phyloP scores from a whole-genome alignment of 2,113 vertebrate genomes.

The Proterorhinus semilunaris region DNA sequence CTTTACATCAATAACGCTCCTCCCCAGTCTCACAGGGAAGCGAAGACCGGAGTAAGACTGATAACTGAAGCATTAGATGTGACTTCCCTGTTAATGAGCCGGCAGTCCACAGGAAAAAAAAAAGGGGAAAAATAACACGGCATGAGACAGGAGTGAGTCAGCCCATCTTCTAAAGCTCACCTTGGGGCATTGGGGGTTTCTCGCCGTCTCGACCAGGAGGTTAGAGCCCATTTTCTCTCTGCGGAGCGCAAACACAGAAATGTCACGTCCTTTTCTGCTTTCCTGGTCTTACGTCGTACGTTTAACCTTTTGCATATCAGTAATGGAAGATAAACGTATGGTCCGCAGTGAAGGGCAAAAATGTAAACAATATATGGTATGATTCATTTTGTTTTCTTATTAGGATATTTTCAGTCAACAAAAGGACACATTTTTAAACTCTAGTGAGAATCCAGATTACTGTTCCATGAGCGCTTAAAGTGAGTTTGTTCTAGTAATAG shows the following conservation, averaged over 20 bases:
- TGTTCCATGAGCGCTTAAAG: no score
- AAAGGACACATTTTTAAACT: no score
- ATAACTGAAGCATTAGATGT: slow-evolving; percentile 24
- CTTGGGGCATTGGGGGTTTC: slow-evolving; percentile 89
- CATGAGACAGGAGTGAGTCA: slow-evolving; percentile 8
- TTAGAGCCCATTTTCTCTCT: slow-evolving; percentile 94
- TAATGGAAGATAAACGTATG: neutral
- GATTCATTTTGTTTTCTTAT: neutral
- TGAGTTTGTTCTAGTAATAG: no score
- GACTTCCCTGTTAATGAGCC: slow-evolving; percentile 19
- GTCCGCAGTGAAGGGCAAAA: neutral
- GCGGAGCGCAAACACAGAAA: slow-evolving; percentile 34
- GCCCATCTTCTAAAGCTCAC: slow-evolving; percentile 69
- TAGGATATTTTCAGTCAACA: no score
- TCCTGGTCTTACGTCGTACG: slow-evolving; percentile 4
- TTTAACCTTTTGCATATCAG: slow-evolving; percentile 1
- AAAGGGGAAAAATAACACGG: neutral
- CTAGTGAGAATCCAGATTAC: no score
- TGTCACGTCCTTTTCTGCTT: slow-evolving; percentile 27
- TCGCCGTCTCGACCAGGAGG: slow-evolving; percentile 91
- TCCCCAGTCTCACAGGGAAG: slow-evolving; percentile 8
- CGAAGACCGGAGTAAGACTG: neutral
- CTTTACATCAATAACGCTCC: slow-evolving; percentile 12
- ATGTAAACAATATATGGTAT: neutral
- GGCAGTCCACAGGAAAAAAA: neutral